These are phyloP conservation scores for Pseudochirops cupreus DNA, from an alignment of 2,797 vertebrate genomes.

Conservation along the genomic window DNA sequence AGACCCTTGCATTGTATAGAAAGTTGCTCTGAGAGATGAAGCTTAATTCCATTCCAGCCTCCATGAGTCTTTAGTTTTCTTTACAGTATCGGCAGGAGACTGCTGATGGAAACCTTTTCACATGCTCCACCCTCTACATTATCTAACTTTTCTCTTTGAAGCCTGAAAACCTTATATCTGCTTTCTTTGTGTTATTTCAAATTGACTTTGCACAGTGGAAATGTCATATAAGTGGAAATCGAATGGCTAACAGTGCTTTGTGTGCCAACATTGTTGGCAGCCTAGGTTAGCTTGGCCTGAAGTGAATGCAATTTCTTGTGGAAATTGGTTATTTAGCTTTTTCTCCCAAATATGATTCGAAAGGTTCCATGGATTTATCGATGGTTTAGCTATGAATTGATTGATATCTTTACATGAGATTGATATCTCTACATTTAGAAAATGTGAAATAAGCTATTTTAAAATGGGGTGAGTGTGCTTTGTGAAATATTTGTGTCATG, in stretches of 20 bases:
- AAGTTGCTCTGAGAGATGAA: background rate
- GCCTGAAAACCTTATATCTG: background rate
- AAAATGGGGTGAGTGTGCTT: background rate
- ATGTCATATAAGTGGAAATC: background rate
- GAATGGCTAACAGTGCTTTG: background rate
- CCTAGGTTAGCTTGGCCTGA: background rate
- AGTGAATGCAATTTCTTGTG: background rate
- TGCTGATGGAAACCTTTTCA: background rate
- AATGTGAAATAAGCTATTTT: background rate
- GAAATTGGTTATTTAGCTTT: background rate
- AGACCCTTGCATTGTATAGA: background rate
- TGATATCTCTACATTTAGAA: background rate
- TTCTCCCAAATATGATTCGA: background rate
- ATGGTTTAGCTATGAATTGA: background rate
- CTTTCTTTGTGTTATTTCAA: slow-evolving; percentile 5
- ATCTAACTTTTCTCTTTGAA: background rate
- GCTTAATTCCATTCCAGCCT: background rate
- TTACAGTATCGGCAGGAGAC: background rate
- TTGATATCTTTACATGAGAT: background rate
- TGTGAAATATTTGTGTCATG: background rate
- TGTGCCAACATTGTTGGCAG: background rate
- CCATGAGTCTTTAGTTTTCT: background rate
- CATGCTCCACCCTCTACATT: background rate
- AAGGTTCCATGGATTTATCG: background rate
- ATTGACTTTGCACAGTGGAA: background rate